phyloP scores from a whole-genome alignment of 2,888 invertebrate genomes.

The Trachelus tabidus region DNA sequence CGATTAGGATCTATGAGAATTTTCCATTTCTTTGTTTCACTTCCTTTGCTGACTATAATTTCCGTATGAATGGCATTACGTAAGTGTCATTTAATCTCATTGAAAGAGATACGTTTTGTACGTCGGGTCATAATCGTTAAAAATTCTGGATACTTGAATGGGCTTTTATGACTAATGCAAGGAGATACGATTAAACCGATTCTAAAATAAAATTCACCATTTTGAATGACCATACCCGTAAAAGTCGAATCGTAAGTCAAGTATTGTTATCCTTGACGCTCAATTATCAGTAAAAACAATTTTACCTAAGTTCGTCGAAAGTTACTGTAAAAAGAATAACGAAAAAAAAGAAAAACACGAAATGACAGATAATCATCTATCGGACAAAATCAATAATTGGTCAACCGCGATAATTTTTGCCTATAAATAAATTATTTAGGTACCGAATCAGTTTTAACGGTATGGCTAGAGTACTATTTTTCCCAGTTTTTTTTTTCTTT shows the following conservation, averaged over 20 bases:
- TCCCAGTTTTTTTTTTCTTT: background rate
- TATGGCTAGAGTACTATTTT: conserved; percentile 18
- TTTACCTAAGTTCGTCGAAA: background rate
- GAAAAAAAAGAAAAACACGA: background rate
- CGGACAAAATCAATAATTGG: conserved; percentile 13
- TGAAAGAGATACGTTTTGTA: background rate
- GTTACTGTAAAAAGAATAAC: background rate
- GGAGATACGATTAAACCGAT: background rate
- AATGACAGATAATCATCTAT: conserved; percentile 6
- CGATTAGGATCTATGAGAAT: conserved; percentile 18
- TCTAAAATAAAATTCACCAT: conserved; percentile 2
- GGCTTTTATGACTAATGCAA: background rate
- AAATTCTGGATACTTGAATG: conserved; percentile 1
- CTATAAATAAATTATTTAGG: conserved; percentile 6
- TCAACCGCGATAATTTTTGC: background rate
- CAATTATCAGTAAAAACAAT: background rate
- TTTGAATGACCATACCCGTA: conserved; percentile 8
- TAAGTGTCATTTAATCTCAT: background rate
- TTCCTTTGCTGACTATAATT: background rate
- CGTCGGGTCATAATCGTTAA: background rate
- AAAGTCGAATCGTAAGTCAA: background rate
- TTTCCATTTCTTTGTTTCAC: conserved; percentile 11
- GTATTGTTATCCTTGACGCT: background rate
- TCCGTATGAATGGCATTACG: background rate
- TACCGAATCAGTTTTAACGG: conserved; percentile 27